Evolutionary conservation across 2,113 vertebrate genomes (phyloP), one percentile per base, ranked within the genome.

Genomic region (Protobothrops mucrosquamatus): DNA sequence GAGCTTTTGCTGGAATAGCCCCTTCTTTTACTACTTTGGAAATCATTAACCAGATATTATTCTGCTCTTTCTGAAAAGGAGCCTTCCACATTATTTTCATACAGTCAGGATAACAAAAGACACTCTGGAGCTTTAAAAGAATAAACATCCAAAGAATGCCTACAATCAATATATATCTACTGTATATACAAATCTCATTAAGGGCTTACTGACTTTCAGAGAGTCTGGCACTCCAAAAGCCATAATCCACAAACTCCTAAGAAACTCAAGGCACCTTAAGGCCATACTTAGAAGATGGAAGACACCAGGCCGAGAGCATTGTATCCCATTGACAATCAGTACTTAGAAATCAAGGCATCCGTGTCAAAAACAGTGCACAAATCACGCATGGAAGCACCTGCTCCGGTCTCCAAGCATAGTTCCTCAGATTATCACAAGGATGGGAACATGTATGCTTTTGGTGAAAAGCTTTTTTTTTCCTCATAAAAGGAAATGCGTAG

Each of bases 31-130:
- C 95, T 94, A 95, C 94, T 96, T 96, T 94, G 95, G 93, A 96
- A 98, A 98, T 96, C 93, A 97, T 97, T 97, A 97, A 97, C 96
- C 95, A 55, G 57, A 88, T 93, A 92, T 64, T 69, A 64, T 0
- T 48, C 93, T 94, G 93, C 95, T 94, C 93, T 93, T 26, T 34
- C 89, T 87, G 90, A 95, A 95, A 96, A 94, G 90, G 97, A 95
- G 92, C 95, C 95, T 92, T 95, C 93, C 92, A 81, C 87, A 5
- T 93, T 93, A 91, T 92, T 96, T 94, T n/a, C 3, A 1, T 87
- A 56, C 18, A 39, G 85, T 64, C 14, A n/a, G 10, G 7, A 89
- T 96, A 96, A 97, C 94, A 97, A 96, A 96, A 96, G 93, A 92
- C 85, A 90, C 93, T 9, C 3, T 43, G 95, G 95, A 95, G 95